Evolutionary conservation across 2,113 vertebrate genomes (phyloP).

Genomic region (Saguinus midas): DNA sequence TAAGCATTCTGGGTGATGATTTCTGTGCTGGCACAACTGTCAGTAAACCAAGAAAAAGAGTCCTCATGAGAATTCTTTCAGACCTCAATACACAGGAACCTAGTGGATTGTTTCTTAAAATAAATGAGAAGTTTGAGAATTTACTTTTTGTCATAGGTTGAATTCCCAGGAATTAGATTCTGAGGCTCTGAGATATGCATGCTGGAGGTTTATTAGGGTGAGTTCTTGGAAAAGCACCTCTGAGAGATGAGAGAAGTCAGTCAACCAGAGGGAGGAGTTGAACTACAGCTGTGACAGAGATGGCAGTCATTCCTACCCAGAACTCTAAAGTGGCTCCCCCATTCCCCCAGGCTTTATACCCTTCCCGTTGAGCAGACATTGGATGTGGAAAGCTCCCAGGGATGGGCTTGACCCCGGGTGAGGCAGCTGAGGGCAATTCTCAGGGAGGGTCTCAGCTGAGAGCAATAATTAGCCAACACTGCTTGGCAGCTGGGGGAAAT

Average conservation of each 20-base stretch:
- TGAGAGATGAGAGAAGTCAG: background rate
- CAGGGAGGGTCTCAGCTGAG: background rate
- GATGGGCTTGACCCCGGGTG: background rate
- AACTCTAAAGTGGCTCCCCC: background rate
- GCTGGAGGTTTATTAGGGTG: background rate
- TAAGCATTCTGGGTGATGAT: background rate
- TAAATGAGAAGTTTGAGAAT: background rate
- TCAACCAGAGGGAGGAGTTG: background rate
- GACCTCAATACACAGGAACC: background rate
- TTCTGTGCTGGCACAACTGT: background rate
- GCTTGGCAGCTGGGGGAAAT: background rate
- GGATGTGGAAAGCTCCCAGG: background rate
- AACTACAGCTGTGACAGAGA: background rate
- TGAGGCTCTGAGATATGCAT: constrained; percentile 10
- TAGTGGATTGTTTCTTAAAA: constrained; percentile 3
- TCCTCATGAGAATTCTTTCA: constrained; percentile 5
- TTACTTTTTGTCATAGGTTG: background rate
- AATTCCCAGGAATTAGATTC: background rate
- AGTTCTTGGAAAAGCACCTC: background rate
- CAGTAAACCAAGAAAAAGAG: constrained; percentile 11
- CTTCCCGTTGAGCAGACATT: background rate
- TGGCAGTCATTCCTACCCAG: background rate
- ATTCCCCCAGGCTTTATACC: background rate
- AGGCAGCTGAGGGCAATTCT: background rate
- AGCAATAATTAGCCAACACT: background rate